Evolutionary conservation across 1,140 invertebrate genomes (phyloP).

Genomic region (Liolophura sinensis): DNA sequence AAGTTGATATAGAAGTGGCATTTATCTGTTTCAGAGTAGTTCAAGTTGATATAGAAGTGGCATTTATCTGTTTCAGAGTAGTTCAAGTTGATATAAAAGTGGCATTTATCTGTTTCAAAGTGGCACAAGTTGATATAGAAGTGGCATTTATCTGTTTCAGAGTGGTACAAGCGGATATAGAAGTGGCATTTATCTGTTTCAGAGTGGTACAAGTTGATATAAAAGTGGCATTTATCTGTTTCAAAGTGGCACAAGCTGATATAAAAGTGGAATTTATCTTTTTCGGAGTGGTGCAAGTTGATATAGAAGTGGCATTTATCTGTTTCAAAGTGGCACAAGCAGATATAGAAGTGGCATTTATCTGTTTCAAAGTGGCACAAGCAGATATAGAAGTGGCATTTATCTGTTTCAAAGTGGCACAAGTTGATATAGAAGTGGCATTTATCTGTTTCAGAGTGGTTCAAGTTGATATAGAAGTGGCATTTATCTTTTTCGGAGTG

Average conservation of each 20-base stretch:
- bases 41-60: no score
- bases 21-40: slow-evolving; percentile 23
- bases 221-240: background rate
- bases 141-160: slow-evolving; percentile 12
- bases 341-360: no score
- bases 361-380: slow-evolving; percentile 24
- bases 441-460: slow-evolving; percentile 22
- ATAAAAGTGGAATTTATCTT: no score
- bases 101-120: slow-evolving; percentile 13
- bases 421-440: no score
- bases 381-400: no score
- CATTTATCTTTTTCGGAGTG: slow-evolving; percentile 17
- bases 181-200: background rate
- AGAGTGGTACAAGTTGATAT: slow-evolving; percentile 29
- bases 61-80: slow-evolving; percentile 19
- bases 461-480: no score
- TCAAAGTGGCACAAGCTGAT: slow-evolving; percentile 28
- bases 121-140: slow-evolving; percentile 14
- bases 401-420: slow-evolving; percentile 21
- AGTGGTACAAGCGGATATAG: slow-evolving; percentile 17
- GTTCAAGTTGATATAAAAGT: slow-evolving; percentile 5
- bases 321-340: slow-evolving; percentile 26
- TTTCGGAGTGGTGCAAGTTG: slow-evolving; percentile 32
- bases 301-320: no score
- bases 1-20: no score